These are phyloP conservation scores for Ditula angustiorana DNA, from an alignment of 2,888 invertebrate species.

Conservation along the genomic window DNA sequence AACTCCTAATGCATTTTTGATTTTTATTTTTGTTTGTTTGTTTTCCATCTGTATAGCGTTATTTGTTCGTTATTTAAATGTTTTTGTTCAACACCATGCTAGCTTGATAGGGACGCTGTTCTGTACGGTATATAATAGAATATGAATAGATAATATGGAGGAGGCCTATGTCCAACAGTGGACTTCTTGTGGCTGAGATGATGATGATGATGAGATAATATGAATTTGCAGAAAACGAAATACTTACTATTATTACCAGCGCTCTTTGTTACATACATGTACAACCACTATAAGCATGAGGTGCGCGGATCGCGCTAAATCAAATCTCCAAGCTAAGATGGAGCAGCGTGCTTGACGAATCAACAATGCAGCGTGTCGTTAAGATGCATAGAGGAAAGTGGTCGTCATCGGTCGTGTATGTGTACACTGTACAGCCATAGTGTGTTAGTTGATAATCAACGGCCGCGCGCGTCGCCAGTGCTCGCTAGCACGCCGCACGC, in stretches of 20 bases:
- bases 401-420: conserved; percentile 56
- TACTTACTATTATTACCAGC: not conserved
- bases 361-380: conserved; percentile 55
- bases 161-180: too few species aligned
- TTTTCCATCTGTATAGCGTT: too few species aligned
- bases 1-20: too few species aligned
- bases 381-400: conserved; percentile 58
- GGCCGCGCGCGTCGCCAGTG: conserved; percentile 71
- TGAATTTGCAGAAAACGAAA: not conserved
- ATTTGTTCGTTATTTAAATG: too few species aligned
- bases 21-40: too few species aligned
- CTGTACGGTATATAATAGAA: too few species aligned
- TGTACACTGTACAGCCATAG: conserved; percentile 73
- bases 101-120: too few species aligned
- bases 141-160: too few species aligned
- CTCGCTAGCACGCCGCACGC: conserved; percentile 44
- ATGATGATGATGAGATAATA: too few species aligned
- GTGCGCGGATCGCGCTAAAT: conserved; percentile 7
- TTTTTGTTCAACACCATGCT: too few species aligned
- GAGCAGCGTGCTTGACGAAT: conserved; percentile 51
- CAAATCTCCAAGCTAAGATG: conserved; percentile 16
- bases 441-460: conserved; percentile 80
- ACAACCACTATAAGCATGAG: not conserved
- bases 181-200: too few species aligned
- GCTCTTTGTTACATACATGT: not conserved